Evolutionary conservation across 2,797 vertebrate genomes (phyloP), one percentile per base, ranked within the genome.

Genomic region (Ceryle rudis): DNA sequence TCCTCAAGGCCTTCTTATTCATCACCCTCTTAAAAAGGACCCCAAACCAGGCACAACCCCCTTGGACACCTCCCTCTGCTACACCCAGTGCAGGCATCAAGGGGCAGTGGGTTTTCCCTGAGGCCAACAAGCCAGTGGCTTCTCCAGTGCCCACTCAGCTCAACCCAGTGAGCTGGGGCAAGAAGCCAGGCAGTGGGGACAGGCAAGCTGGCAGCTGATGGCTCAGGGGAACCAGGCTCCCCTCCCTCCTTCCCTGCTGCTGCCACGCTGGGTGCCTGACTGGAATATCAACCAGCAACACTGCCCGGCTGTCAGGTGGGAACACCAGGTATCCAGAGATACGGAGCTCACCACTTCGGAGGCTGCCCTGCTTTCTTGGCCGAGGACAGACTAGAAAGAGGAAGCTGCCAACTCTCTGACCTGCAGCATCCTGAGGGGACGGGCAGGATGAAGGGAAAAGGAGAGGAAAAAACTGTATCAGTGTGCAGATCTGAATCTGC

Each of bases 231-330:
- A 84, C 90, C 2, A 2, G 28, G 80, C 31, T 64, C 16, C 58
- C 60, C 74, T 73, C 70, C 70, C 51, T 66, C 31, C 66, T 64
- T 60, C 81, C 60, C 42, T 22, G 92, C 90, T 95, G 92, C 94
- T 79, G 91, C 81, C 33, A 39, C 39, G 26, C 91, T 92, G 3
- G 0, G 69, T 57, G 71, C 96, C 97, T 97, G 98, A 97, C 75
- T 4, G 11, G 98, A 97, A 98, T 98, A 90, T 57, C 86, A 90
- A 96, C 93, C 65, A 92, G 82, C 2, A 1, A 62, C 3, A 10
- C 79, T 92, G 80, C 82, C 86, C 2, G 2, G 73, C 93, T 93
- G 65, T 51, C 44, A 19, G 83, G 18, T 84, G 62, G 81, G 62
- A 92, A 67, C 0, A 0, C 69, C 0, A 16, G 42, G 85, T 70